Evolutionary conservation across 2,888 invertebrate species (phyloP).

Genomic region (Erannis defoliaria): DNA sequence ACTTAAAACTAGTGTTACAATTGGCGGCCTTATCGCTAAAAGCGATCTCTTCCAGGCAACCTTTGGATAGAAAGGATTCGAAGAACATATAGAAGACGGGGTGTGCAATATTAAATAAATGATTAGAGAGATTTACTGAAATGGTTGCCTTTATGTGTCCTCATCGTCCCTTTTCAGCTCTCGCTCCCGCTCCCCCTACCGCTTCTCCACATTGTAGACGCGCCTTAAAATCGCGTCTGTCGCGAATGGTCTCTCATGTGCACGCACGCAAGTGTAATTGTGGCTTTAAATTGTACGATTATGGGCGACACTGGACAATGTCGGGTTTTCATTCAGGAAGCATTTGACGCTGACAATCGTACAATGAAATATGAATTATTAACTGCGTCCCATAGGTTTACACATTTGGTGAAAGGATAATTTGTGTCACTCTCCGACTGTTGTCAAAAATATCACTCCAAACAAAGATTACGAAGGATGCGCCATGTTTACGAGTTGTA

Average conservation of each 20-base stretch:
- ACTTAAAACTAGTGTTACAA: too few species aligned
- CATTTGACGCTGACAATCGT: background rate
- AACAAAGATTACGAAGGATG: too few species aligned
- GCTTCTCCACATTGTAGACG: background rate
- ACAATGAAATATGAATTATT: background rate
- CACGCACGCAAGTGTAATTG: conserved; percentile 16
- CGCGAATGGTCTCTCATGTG: conserved; percentile 14
- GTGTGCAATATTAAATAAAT: background rate
- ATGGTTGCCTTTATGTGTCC: too few species aligned
- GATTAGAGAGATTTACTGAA: too few species aligned
- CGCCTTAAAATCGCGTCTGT: conserved; percentile 17
- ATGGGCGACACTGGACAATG: conserved; percentile 6
- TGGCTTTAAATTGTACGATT: conserved; percentile 23
- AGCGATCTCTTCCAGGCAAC: too few species aligned
- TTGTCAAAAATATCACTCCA: too few species aligned
- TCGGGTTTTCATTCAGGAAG: conserved; percentile 3
- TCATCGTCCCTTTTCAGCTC: background rate
- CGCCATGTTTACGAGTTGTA: too few species aligned
- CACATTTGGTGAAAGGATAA: background rate
- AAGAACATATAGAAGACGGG: background rate
- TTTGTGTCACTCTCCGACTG: too few species aligned
- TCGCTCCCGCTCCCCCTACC: too few species aligned
- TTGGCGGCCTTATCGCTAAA: too few species aligned
- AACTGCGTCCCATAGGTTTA: background rate
- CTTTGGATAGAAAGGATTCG: too few species aligned